Evolutionary conservation across 2,888 invertebrate species (phyloP), one percentile per base, ranked within the genome.

Genomic region (Drosophila acutilabella): DNA sequence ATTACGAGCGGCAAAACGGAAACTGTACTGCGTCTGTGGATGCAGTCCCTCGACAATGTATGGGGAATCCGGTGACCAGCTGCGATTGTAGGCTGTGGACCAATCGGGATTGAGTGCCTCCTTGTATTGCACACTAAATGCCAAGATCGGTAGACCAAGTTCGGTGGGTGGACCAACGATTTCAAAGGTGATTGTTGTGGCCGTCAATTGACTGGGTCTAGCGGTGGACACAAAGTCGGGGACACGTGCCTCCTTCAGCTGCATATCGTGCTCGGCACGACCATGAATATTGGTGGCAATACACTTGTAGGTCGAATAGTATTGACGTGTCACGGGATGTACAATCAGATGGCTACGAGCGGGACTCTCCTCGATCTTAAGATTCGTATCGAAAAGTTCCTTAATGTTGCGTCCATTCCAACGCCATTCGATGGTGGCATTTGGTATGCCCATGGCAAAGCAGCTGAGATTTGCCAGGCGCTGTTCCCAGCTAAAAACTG

Each of bases 381-480:
- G 93, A 56, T 89, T 80, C 0, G 94, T 93, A 48, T 94, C 94
- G 38, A 85, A 89, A 14, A 88, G 65, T 74, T 94, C 94, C 67
- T 93, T 92, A 26, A 95, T 90, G 67, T 93, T 93, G 48, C 92
- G 90, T 38, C 94, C 94, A 67, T 93, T 94, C 92, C 93, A 94
- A 91, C 94, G 94, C 98, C 98, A 98, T 89, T 95, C 95, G 80
- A 98, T 97, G 7, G 98, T 98, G 0, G 98, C 98, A 91, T 98
- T 98, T 3, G 98, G 98, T 85, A 98, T 94, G 90, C 95, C 94
- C 92, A 97, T 96, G n/a, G 97, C 97, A 48, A 96, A 93, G 90
- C 98, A 98, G 67, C 96, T 96, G 6, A 98, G 93, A 91, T 98
- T 98, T 2, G 96, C 96, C 1, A 96, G 95, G 81, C 94, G 94